Percentiles rank a stretch among this genome's conserved stretches.
phyloP scores from a whole-genome alignment of 2,113 vertebrate species.

The Isurus oxyrinchus region DNA sequence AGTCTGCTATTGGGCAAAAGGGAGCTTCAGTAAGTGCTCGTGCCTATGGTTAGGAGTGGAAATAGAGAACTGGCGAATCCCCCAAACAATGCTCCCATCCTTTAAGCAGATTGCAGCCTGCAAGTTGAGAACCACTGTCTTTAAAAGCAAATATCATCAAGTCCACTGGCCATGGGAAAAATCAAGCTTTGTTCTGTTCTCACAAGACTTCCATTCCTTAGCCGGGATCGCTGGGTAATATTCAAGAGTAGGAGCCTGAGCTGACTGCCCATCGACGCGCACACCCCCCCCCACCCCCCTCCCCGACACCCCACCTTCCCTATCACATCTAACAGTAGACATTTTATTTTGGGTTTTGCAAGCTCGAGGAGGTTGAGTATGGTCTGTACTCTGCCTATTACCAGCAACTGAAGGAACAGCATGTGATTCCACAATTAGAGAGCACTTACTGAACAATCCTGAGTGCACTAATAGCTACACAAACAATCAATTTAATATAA shows the following conservation, averaged over 20 bases:
- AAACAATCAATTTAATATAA: too few relatives aligned
- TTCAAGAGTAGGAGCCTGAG: not conserved
- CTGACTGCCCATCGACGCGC: not conserved
- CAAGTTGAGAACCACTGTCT: not conserved
- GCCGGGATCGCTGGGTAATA: not conserved
- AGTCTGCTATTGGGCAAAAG: not conserved
- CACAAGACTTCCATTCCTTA: not conserved
- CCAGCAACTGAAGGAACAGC: too few relatives aligned
- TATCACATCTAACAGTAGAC: not conserved
- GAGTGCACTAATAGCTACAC: too few relatives aligned
- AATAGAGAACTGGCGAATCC: not conserved
- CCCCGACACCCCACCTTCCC: too few relatives aligned
- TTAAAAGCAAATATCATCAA: not conserved
- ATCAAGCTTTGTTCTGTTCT: not conserved
- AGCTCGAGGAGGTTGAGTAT: too few relatives aligned
- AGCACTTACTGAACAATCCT: too few relatives aligned
- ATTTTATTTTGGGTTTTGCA: too few relatives aligned
- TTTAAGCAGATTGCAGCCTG: not conserved
- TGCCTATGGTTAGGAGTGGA: not conserved
- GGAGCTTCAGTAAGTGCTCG: not conserved
- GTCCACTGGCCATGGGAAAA: too few relatives aligned
- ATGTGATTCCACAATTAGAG: too few relatives aligned
- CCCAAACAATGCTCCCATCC: not conserved
- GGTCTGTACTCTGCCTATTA: too few relatives aligned
- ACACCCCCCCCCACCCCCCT: too few relatives aligned